phyloP scores from a whole-genome alignment of 2,113 vertebrate genomes.

The Tyto alba region DNA sequence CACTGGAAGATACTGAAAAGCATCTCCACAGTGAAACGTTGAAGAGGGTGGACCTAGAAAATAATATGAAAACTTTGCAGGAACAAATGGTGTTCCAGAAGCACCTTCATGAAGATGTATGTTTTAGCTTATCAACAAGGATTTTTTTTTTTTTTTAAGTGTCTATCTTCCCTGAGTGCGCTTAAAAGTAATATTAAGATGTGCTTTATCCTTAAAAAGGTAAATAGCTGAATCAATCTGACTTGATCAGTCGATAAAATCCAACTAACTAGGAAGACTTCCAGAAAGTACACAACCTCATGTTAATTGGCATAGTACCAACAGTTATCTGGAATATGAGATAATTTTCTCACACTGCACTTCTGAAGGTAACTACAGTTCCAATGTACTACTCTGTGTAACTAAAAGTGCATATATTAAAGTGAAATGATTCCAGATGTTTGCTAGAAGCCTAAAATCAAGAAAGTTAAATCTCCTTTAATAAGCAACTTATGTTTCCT shows the following conservation, averaged over 20 bases:
- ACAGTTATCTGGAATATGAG: neutral
- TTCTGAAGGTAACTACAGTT: neutral
- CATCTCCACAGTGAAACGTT: conserved; percentile 79
- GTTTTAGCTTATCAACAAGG: conserved; percentile 29
- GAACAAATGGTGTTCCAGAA: conserved; percentile 81
- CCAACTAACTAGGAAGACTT: neutral
- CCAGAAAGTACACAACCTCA: neutral
- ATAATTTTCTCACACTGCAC: neutral
- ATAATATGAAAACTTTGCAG: conserved; percentile 75
- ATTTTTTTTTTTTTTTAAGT: neutral
- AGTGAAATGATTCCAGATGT: neutral
- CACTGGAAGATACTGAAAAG: conserved; percentile 68
- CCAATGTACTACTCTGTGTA: neutral
- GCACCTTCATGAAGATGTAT: conserved; percentile 75
- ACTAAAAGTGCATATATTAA: neutral
- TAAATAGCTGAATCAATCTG: conserved; percentile 7
- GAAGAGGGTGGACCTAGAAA: conserved; percentile 76
- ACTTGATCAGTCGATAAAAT: neutral
- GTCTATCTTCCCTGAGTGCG: neutral
- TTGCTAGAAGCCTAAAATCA: neutral
- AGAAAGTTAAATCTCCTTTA: neutral
- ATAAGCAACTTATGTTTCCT: neutral
- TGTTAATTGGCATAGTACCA: neutral
- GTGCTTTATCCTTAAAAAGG: neutral
- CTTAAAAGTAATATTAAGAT: conserved; percentile 11